Evolutionary conservation across 2,888 invertebrate genomes (phyloP).

Genomic region (Brachylomia viminalis): DNA sequence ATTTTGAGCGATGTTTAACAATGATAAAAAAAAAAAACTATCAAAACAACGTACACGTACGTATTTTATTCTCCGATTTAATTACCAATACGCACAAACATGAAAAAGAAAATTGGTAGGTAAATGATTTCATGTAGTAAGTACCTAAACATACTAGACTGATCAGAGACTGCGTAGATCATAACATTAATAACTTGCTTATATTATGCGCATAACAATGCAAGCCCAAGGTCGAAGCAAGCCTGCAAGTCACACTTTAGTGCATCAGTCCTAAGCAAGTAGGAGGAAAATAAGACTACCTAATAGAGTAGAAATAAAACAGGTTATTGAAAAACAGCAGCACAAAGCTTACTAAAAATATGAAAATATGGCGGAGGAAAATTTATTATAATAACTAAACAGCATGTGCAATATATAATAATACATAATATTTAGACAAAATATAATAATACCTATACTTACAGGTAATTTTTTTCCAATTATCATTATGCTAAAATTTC

Average conservation of each 20-base stretch:
- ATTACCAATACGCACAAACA: background rate
- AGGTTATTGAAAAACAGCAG: background rate
- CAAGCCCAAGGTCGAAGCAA: constrained; percentile 22
- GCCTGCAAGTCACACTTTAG: background rate
- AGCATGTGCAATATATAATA: too few relatives aligned
- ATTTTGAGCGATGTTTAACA: too few relatives aligned
- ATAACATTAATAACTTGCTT: constrained; percentile 15
- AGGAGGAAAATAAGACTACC: background rate
- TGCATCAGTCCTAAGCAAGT: constrained; percentile 8
- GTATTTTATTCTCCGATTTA: background rate
- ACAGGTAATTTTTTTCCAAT: background rate
- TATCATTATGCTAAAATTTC: background rate
- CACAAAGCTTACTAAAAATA: background rate
- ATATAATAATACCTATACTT: background rate
- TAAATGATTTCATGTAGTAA: background rate
- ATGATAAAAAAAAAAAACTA: too few relatives aligned
- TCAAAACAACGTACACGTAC: too few relatives aligned
- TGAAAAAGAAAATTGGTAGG: background rate
- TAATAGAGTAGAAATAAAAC: background rate
- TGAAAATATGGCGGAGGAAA: background rate
- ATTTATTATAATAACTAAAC: too few relatives aligned
- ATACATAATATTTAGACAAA: background rate
- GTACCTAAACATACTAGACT: background rate
- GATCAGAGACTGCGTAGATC: constrained; percentile 11
- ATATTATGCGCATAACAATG: constrained; percentile 24